Evolutionary conservation across 2,797 vertebrate species (phyloP).

Genomic region (Tinamus major): DNA sequence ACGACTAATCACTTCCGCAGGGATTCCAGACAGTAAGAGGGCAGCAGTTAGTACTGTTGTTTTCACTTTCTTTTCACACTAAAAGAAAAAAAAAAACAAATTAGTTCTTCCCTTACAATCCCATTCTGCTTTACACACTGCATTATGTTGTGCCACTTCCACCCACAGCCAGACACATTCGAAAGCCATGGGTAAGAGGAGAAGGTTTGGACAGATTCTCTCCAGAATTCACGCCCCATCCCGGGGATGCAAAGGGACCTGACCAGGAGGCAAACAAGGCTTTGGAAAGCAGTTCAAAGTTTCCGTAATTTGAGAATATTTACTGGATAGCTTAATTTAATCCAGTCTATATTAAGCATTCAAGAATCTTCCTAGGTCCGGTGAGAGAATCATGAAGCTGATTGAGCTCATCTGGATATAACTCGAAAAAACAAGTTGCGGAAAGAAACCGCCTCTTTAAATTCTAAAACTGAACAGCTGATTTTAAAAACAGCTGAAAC

Average conservation of each 20-base stretch:
- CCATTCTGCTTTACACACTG: neutral
- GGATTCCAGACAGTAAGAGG: constrained; percentile 93
- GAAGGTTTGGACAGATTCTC: neutral
- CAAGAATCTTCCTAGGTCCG: neutral
- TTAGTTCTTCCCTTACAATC: neutral
- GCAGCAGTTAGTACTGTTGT: constrained; percentile 93
- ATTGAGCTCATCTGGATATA: neutral
- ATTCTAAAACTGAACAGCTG: neutral
- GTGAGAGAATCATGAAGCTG: neutral
- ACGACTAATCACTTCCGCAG: constrained; percentile 94
- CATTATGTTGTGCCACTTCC: neutral
- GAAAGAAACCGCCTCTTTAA: neutral
- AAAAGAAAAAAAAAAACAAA: neutral
- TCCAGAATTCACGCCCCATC: neutral
- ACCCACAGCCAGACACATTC: neutral
- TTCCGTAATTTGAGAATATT: neutral
- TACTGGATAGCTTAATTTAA: neutral
- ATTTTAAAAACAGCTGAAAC: neutral
- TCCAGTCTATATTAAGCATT: neutral
- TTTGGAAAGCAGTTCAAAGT: neutral
- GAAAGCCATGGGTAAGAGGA: rapidly evolving
- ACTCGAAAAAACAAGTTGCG: neutral
- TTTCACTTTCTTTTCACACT: constrained; percentile 93
- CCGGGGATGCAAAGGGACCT: neutral
- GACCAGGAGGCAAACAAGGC: neutral